These are phyloP conservation scores for Pachycephus smyrnensis DNA, from an alignment of 2,888 invertebrate genomes.

Conservation along the genomic window DNA sequence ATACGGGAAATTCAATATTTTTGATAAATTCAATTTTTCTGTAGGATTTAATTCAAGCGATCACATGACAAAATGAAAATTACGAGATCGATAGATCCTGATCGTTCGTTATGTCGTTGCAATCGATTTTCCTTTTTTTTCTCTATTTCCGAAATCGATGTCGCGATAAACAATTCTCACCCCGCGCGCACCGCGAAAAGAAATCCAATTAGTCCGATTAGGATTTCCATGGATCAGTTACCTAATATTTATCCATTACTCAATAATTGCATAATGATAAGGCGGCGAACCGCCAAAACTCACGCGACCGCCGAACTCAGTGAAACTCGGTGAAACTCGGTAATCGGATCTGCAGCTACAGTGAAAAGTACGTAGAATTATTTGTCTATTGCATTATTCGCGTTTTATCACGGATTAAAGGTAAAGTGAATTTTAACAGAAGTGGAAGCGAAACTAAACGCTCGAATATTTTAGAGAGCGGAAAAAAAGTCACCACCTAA, in stretches of 20 bases:
- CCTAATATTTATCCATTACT: constrained; percentile 24
- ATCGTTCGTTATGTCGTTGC: neutral
- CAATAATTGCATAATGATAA: constrained; percentile 31
- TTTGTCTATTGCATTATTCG: neutral
- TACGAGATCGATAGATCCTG: neutral
- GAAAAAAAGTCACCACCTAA: constrained; percentile 8
- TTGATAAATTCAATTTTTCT: neutral
- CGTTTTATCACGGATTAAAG: neutral
- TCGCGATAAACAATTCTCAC: neutral
- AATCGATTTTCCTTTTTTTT: neutral
- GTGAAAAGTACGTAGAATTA: neutral
- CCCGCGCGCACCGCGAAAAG: neutral
- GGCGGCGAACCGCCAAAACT: constrained; percentile 27
- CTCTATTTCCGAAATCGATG: neutral
- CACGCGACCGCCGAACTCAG: constrained; percentile 34
- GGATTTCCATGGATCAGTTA: constrained; percentile 15
- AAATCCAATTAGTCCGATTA: constrained; percentile 13
- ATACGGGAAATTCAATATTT: neutral
- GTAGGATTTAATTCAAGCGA: neutral
- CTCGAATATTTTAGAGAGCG: constrained; percentile 19
- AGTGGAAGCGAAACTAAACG: constrained; percentile 31
- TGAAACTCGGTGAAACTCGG: constrained; percentile 55
- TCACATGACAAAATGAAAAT: neutral
- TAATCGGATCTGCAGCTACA: neutral
- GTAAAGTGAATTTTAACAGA: constrained; percentile 19